Conservation (phyloP, 1,140 invertebrate genomes). For the Amyelois transitella region DNA sequence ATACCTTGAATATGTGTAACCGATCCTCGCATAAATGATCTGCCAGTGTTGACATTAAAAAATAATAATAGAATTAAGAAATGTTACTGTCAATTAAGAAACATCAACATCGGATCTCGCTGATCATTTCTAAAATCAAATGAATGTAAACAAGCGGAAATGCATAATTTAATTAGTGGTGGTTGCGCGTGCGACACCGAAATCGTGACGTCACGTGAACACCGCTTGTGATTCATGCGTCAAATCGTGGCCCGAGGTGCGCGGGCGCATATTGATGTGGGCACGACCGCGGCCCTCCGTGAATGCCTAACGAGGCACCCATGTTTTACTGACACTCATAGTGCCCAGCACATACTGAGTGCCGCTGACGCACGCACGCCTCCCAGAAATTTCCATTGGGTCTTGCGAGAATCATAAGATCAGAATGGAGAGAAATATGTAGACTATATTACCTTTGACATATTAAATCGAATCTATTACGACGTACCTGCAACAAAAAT, state of each 20-base stretch:
- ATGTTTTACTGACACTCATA: constrained; percentile 30
- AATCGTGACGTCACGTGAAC: constrained; percentile 66
- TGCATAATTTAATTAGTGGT: constrained; percentile 46
- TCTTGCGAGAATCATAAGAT: neutral
- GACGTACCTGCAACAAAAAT: constrained; percentile 46
- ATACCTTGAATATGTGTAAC: no score
- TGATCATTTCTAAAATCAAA: neutral
- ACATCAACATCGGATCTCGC: no score
- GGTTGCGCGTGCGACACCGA: constrained; percentile 50
- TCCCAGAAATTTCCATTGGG: constrained; percentile 18
- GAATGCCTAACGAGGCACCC: constrained; percentile 35
- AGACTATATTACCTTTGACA: no score
- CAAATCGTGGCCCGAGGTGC: constrained; percentile 53
- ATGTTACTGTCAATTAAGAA: no score
- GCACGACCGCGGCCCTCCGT: constrained; percentile 29
- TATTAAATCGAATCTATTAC: neutral
- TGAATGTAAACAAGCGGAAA: constrained; percentile 26
- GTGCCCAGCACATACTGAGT: constrained; percentile 2
- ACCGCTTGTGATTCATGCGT: constrained; percentile 55
- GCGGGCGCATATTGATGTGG: constrained; percentile 63
- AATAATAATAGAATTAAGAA: no score
- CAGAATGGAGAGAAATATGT: no score
- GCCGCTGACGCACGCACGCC: constrained; percentile 15
- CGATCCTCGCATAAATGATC: no score
- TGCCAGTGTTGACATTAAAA: no score